phyloP scores from a whole-genome alignment of 2,113 vertebrate genomes.

The Zosterops japonicus region DNA sequence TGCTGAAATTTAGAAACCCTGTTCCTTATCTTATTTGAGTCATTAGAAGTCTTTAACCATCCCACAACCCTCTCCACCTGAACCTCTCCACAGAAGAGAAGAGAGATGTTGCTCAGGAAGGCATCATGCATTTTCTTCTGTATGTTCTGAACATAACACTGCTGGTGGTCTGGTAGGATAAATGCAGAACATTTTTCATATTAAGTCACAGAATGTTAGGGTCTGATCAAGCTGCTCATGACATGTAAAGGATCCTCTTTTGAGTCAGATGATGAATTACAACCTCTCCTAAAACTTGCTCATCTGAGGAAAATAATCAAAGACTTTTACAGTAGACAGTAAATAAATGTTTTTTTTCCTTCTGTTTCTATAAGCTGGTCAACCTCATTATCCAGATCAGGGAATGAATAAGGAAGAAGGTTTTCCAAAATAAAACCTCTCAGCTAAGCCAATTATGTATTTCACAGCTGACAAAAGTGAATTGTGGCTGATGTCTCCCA shows the following conservation, averaged over 20 bases:
- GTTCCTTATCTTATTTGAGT: background rate
- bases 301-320: slow-evolving; percentile 33
- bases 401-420: background rate
- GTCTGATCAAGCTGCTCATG: background rate
- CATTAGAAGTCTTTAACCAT: background rate
- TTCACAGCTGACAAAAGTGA: background rate
- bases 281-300: background rate
- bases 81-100: background rate
- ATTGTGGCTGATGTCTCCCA: background rate
- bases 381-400: background rate
- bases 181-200: slow-evolving; percentile 22
- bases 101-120: background rate
- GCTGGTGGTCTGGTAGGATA: slow-evolving; percentile 15
- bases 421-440: background rate
- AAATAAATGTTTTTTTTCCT: slow-evolving; percentile 22
- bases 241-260: background rate
- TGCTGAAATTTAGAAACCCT: slow-evolving; percentile 29
- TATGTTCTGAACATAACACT: background rate
- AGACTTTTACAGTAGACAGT: background rate
- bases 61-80: background rate
- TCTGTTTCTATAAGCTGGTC: slow-evolving; percentile 19
- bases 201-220: background rate
- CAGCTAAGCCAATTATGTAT: background rate
- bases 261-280: background rate
- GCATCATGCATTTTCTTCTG: background rate